Percentiles rank a stretch among this genome's conserved stretches.
phyloP scores from a whole-genome alignment of 2,797 vertebrate species.

The Crotalus adamanteus region DNA sequence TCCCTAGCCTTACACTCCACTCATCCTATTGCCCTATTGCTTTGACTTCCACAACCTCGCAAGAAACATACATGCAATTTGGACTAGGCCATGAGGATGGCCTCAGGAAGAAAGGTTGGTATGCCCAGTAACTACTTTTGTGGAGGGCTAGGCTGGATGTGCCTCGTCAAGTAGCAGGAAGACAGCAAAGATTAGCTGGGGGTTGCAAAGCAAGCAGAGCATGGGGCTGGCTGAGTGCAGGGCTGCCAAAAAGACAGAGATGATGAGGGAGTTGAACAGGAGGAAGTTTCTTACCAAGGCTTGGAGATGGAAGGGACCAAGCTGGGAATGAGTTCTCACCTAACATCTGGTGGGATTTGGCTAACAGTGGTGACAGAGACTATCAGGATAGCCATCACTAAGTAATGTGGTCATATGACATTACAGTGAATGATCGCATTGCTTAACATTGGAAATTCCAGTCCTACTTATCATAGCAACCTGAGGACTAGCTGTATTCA shows the following conservation, averaged over 20 bases:
- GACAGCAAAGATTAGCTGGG: neutral
- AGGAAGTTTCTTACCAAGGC: neutral
- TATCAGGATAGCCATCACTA: neutral
- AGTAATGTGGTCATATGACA: neutral
- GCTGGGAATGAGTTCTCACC: neutral
- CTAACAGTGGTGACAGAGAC: neutral
- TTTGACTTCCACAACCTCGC: neutral
- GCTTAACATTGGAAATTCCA: neutral
- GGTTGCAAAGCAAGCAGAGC: neutral
- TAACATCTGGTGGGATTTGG: neutral
- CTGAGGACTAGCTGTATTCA: neutral
- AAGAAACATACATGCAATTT: neutral
- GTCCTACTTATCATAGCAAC: neutral
- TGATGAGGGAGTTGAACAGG: neutral
- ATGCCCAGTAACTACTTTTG: neutral
- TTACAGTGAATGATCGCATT: neutral
- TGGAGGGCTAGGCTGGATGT: neutral
- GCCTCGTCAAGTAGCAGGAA: neutral
- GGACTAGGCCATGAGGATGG: neutral
- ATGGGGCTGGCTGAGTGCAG: neutral
- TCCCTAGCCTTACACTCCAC: neutral
- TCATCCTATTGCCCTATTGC: neutral
- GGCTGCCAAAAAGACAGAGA: neutral
- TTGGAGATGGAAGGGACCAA: neutral
- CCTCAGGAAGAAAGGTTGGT: neutral